These are phyloP conservation scores for Syndactyla subalaris DNA, from an alignment of 2,797 vertebrate genomes.

Conservation along the genomic window DNA sequence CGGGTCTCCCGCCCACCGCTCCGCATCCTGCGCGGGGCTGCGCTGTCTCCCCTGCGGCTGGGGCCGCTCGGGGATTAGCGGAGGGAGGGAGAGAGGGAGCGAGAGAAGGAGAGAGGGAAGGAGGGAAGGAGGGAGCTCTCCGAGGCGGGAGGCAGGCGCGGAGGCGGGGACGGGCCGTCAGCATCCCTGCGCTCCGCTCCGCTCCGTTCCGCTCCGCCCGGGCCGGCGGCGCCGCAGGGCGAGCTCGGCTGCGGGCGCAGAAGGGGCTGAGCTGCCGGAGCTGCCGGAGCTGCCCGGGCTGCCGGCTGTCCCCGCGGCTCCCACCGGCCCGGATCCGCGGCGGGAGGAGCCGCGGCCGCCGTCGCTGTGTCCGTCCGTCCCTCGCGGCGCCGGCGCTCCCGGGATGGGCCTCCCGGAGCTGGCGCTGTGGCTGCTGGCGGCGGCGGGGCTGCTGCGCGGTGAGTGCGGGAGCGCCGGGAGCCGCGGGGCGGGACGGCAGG, in stretches of 20 bases:
- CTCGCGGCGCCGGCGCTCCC: conserved; percentile 47
- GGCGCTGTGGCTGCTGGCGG: conserved; percentile 71
- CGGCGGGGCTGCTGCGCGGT: conserved; percentile 75
- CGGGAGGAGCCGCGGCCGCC: background rate
- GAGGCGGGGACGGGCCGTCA: background rate
- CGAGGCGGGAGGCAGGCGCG: background rate
- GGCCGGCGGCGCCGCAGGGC: background rate
- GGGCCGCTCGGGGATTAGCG: background rate
- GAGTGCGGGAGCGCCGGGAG: conserved; percentile 22
- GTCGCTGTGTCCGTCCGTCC: background rate
- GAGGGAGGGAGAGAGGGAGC: background rate
- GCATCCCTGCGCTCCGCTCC: background rate
- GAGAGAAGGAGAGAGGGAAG: background rate
- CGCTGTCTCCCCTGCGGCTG: background rate
- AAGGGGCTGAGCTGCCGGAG: background rate
- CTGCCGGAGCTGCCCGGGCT: background rate
- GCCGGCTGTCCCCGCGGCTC: background rate
- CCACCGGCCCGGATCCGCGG: background rate
- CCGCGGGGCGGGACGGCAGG: background rate
- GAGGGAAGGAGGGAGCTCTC: background rate
- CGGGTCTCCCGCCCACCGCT: background rate
- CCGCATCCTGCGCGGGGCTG: background rate
- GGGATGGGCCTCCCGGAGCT: conserved; percentile 69
- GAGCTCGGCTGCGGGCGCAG: background rate
- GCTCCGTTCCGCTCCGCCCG: background rate